Conservation (phyloP, 2,797 vertebrate species). For the Spheniscus humboldti region DNA sequence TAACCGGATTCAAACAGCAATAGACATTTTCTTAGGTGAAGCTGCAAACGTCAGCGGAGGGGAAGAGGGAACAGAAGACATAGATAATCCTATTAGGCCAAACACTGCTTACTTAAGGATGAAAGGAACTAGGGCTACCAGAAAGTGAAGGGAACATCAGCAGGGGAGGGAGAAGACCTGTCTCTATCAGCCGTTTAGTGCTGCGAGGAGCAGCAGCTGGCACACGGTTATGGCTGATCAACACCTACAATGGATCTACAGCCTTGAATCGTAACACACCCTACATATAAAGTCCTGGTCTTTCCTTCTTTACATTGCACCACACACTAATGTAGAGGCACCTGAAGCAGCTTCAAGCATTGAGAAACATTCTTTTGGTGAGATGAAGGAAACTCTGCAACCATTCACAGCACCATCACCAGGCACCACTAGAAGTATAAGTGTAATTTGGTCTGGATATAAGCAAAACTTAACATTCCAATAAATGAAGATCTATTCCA, state of each 20-base stretch:
- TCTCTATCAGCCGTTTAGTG: background rate
- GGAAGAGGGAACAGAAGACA: background rate
- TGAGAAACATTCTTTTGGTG: background rate
- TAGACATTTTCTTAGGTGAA: background rate
- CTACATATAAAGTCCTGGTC: background rate
- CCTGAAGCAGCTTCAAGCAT: background rate
- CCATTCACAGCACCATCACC: background rate
- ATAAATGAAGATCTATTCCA: background rate
- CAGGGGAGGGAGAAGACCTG: background rate
- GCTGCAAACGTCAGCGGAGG: background rate
- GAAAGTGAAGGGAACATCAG: background rate
- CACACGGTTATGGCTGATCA: background rate
- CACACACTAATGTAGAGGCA: accelerated
- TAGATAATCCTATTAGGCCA: background rate
- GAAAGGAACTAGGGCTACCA: background rate
- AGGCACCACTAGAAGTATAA: background rate
- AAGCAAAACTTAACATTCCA: background rate
- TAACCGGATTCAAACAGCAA: background rate
- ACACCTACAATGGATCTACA: background rate
- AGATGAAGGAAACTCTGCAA: background rate
- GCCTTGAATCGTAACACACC: background rate
- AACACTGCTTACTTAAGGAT: background rate
- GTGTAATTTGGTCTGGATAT: background rate
- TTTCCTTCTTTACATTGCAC: background rate
- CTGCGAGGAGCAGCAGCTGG: background rate